Conservation (phyloP, 2,113 vertebrate species). For the Indicator indicator region DNA sequence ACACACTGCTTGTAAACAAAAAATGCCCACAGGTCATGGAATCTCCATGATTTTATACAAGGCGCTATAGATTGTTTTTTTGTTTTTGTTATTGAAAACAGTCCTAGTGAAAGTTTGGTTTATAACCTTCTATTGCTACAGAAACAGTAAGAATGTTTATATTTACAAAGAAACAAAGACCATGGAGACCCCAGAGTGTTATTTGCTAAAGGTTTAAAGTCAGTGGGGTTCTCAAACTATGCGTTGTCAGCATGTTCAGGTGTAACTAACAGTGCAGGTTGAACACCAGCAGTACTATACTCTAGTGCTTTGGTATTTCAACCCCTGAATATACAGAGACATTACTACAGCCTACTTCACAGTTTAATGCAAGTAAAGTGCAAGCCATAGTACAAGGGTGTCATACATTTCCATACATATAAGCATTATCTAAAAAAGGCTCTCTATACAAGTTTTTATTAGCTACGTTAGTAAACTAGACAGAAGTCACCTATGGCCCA, state of each 20-base stretch:
- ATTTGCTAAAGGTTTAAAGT: constrained; percentile 52
- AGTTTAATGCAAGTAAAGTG: constrained; percentile 79
- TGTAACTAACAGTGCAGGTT: constrained; percentile 54
- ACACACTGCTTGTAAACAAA: constrained; percentile 68
- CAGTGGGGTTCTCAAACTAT: constrained; percentile 48
- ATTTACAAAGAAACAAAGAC: constrained; percentile 73
- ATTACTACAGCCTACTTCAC: constrained; percentile 75
- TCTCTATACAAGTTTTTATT: constrained; percentile 66
- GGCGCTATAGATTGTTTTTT: constrained; percentile 45
- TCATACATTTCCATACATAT: constrained; percentile 69
- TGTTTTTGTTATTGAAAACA: constrained; percentile 62
- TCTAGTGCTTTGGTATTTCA: constrained; percentile 72
- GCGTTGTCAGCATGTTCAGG: neutral
- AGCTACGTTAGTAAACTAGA: constrained; percentile 70
- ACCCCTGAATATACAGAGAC: constrained; percentile 75
- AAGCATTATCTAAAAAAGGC: constrained; percentile 66
- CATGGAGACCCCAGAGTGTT: constrained; percentile 58
- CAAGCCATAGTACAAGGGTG: constrained; percentile 73
- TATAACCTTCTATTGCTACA: constrained; percentile 76
- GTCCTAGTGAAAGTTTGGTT: constrained; percentile 75
- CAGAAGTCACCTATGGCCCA: constrained; percentile 68
- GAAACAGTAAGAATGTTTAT: constrained; percentile 71
- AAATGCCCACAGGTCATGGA: constrained; percentile 66
- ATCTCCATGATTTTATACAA: constrained; percentile 73
- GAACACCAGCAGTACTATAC: constrained; percentile 54